Evolutionary conservation across 2,113 vertebrate species (phyloP).

Genomic region (Pholis gunnellus): DNA sequence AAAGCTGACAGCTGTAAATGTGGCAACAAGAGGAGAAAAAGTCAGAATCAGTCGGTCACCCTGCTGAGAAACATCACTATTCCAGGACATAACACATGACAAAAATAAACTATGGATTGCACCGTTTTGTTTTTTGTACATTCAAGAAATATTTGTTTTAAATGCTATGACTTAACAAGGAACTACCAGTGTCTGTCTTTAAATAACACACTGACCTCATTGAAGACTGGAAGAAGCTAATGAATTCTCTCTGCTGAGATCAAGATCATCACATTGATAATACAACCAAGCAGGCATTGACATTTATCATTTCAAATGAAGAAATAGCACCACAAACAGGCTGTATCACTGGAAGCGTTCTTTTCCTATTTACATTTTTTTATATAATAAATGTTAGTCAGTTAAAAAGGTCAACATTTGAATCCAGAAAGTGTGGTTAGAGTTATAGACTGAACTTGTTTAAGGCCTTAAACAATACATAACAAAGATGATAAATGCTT

Average conservation of each 20-base stretch:
- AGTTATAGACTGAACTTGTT: background rate
- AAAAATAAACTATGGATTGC: background rate
- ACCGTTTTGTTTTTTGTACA: background rate
- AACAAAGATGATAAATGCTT: background rate
- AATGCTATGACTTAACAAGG: background rate
- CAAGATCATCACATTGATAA: background rate
- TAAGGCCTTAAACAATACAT: background rate
- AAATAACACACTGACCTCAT: background rate
- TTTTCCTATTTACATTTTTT: background rate
- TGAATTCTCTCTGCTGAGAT: background rate
- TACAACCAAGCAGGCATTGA: background rate
- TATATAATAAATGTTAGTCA: background rate
- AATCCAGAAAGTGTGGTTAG: background rate
- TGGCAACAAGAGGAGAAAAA: background rate
- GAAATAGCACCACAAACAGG: background rate
- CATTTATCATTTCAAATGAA: background rate
- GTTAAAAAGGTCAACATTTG: background rate
- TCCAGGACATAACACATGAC: background rate
- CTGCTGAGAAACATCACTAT: background rate
- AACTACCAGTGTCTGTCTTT: background rate
- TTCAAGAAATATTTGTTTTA: background rate
- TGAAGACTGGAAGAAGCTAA: background rate
- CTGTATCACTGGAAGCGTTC: background rate
- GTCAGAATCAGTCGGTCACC: background rate
- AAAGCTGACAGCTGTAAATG: constrained; percentile 5